A percentile compares a stretch with the other conserved stretches of the same genome.
Evolutionary conservation across 2,888 invertebrate species (phyloP).

Genomic region (Antitype chi): DNA sequence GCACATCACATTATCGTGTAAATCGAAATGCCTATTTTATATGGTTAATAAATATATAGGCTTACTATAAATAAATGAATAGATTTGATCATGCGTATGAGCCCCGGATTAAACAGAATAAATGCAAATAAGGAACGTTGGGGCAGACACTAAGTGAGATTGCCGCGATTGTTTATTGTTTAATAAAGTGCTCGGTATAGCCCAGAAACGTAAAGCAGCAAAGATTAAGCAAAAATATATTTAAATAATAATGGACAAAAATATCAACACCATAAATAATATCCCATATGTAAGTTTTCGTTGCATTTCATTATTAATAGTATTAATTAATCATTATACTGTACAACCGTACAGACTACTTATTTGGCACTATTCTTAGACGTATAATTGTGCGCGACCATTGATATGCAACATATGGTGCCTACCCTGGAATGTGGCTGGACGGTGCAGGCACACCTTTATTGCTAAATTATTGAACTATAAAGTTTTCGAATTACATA

Average conservation of each 20-base stretch:
- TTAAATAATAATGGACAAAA: not conserved
- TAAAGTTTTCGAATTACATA: not conserved
- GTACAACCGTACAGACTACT: slow-evolving; percentile 16
- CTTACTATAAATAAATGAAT: not conserved
- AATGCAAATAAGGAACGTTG: slow-evolving; percentile 16
- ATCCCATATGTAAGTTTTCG: not conserved
- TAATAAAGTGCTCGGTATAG: not conserved
- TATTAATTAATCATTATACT: not conserved
- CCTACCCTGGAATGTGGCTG: not conserved
- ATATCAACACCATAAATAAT: slow-evolving; percentile 12
- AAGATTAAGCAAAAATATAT: not conserved
- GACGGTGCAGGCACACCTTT: not conserved
- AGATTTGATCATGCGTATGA: not conserved
- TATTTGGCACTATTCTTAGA: slow-evolving; percentile 48
- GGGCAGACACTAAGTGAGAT: not conserved
- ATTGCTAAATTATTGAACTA: slow-evolving; percentile 12
- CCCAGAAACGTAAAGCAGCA: not conserved
- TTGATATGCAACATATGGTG: slow-evolving; percentile 40
- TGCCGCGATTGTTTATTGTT: not conserved
- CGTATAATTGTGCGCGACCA: slow-evolving; percentile 17
- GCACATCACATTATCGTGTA: not conserved
- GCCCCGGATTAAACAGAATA: slow-evolving; percentile 6
- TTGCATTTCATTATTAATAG: slow-evolving; percentile 22
- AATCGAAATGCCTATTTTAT: not conserved
- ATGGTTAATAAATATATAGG: slow-evolving; percentile 2